Percentiles rank a stretch among this genome's conserved stretches.
Evolutionary conservation across 1,140 invertebrate genomes (phyloP).

Genomic region (Drosophila mauritiana): DNA sequence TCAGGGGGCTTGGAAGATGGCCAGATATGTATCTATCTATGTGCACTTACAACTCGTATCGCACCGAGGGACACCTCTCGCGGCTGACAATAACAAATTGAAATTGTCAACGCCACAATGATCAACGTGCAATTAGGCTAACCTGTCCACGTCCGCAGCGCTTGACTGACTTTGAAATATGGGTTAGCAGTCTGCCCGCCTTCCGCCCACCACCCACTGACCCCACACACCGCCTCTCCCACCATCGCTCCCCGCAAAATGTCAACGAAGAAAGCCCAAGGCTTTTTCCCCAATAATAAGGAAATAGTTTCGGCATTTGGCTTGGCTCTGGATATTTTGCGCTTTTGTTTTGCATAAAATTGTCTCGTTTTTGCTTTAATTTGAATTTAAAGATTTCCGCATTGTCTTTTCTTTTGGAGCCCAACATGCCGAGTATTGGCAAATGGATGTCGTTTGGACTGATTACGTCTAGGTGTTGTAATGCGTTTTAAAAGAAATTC

Average conservation of each 20-base stretch:
- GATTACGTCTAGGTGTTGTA: conserved; percentile 44
- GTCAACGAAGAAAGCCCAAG: conserved; percentile 50
- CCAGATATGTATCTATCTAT: conserved; percentile 11
- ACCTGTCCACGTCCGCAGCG: conserved; percentile 55
- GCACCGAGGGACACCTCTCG: conserved; percentile 54
- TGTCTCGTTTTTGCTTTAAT: conserved; percentile 58
- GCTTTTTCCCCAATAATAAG: conserved; percentile 54
- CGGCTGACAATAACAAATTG: conserved; percentile 70
- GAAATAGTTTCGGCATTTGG: conserved; percentile 58
- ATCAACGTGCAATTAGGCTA: conserved; percentile 78
- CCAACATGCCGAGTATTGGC: conserved; percentile 42
- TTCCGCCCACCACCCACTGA: neutral
- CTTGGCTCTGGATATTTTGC: conserved; percentile 42
- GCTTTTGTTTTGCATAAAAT: conserved; percentile 50
- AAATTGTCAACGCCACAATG: conserved; percentile 70
- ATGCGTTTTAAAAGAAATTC: neutral
- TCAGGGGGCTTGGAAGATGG: conserved; percentile 14
- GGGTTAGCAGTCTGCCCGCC: conserved; percentile 59
- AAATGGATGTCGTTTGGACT: conserved; percentile 47
- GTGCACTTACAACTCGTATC: neutral
- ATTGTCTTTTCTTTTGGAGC: conserved; percentile 49
- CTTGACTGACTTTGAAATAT: conserved; percentile 81
- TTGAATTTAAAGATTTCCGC: conserved; percentile 80
- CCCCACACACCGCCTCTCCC: neutral
- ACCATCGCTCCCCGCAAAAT: conserved; percentile 15